Percentiles rank a stretch among this genome's conserved stretches.
Conservation (phyloP, 2,113 vertebrate species). For the Raphicerus campestris region DNA sequence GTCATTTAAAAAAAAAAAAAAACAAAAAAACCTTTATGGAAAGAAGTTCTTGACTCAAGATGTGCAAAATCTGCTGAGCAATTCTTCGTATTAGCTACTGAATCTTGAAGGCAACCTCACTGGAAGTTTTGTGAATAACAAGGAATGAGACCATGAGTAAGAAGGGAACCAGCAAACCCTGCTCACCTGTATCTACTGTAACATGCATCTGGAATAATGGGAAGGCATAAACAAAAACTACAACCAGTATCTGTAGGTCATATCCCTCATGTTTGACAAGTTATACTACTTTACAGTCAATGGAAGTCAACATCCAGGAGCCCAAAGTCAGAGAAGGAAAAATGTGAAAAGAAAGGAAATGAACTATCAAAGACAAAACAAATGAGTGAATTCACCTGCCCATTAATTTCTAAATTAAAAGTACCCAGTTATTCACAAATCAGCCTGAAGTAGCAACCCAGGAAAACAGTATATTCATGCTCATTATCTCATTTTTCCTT, state of each 20-base stretch:
- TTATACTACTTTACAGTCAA: not conserved
- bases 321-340: slow-evolving; percentile 2
- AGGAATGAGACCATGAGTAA: not conserved
- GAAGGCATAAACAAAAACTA: not conserved
- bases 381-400: not conserved
- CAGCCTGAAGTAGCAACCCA: not conserved
- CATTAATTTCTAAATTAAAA: slow-evolving; percentile 21
- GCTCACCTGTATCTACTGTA: not conserved
- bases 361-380: slow-evolving; percentile 12
- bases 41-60: slow-evolving; percentile 25
- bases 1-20: not conserved
- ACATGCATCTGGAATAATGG: not conserved
- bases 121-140: not conserved
- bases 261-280: not conserved
- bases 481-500: not conserved
- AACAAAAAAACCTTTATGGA: not conserved
- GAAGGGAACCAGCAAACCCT: not conserved
- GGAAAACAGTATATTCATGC: not conserved
- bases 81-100: not conserved
- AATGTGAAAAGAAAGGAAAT: not conserved
- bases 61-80: not conserved
- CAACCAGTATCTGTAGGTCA: not conserved
- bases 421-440: not conserved
- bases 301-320: not conserved
- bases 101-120: not conserved